Conservation (phyloP, 2,888 invertebrate species). For the Petrolisthes cinctipes region DNA sequence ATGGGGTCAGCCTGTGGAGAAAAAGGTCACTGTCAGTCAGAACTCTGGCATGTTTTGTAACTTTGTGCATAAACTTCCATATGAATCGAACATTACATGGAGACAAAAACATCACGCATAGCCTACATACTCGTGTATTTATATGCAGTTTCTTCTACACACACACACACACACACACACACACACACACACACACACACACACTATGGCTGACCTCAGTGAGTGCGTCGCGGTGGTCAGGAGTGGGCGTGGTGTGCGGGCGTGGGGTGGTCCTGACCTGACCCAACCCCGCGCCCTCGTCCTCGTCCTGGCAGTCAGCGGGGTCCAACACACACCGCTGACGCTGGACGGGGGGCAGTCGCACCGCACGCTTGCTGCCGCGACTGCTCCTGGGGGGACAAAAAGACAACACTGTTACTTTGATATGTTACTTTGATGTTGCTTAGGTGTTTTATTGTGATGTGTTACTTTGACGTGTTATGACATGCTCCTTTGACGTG, state of each 20-base stretch:
- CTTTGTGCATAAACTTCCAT: no score
- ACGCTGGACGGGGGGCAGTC: constrained; percentile 56
- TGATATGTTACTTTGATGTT: neutral
- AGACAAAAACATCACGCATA: neutral
- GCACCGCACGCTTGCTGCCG: constrained; percentile 48
- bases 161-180: no score
- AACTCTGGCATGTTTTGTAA: no score
- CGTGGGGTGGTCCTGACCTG: constrained; percentile 40
- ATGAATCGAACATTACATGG: no score
- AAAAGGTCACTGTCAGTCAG: no score
- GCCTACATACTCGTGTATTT: neutral
- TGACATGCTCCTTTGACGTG: no score
- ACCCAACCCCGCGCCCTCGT: constrained; percentile 41
- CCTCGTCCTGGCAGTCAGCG: constrained; percentile 43
- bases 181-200: neutral
- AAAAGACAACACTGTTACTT: neutral
- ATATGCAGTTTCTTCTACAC: no score
- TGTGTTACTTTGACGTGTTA: no score
- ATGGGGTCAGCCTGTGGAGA: constrained; percentile 24
- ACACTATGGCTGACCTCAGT: constrained; percentile 16
- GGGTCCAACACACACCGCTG: constrained; percentile 52
- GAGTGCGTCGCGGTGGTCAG: constrained; percentile 17
- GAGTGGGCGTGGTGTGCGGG: constrained; percentile 21
- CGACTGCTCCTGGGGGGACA: constrained; percentile 44
- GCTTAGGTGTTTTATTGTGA: neutral